Evolutionary conservation across 2,888 invertebrate genomes (phyloP).

Genomic region (Sympetrum striolatum): DNA sequence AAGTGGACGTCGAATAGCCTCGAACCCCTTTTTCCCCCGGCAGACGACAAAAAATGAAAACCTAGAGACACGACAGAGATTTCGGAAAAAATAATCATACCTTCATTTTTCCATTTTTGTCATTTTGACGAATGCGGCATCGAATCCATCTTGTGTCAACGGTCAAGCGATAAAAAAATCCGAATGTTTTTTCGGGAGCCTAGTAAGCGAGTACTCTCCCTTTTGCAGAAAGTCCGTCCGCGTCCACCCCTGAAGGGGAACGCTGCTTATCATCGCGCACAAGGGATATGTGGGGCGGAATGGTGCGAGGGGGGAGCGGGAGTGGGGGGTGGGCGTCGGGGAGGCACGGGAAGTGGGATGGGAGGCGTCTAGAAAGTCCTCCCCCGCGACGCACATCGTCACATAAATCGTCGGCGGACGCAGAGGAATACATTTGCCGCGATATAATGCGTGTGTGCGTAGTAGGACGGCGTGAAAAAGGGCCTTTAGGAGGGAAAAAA

Average conservation of each 20-base stretch:
- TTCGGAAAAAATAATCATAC: background rate
- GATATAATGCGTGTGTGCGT: slow-evolving; percentile 17
- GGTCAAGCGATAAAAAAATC: slow-evolving; percentile 33
- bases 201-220: background rate
- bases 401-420: slow-evolving; percentile 25
- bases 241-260: background rate
- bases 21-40: background rate
- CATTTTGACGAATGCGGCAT: slow-evolving; percentile 33
- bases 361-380: background rate
- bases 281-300: background rate
- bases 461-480: background rate
- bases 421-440: slow-evolving; percentile 38
- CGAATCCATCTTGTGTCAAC: slow-evolving; percentile 43
- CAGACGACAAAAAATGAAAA: background rate
- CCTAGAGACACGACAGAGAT: background rate
- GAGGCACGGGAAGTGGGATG: background rate
- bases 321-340: background rate
- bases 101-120: slow-evolving; percentile 9
- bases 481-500: background rate
- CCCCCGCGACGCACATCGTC: background rate
- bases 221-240: background rate
- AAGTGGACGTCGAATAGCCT: too few relatives aligned
- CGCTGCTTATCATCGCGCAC: background rate
- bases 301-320: background rate
- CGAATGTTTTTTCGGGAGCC: background rate